Evolutionary conservation across 2,113 vertebrate species (phyloP).

Genomic region (Tor tambroides): DNA sequence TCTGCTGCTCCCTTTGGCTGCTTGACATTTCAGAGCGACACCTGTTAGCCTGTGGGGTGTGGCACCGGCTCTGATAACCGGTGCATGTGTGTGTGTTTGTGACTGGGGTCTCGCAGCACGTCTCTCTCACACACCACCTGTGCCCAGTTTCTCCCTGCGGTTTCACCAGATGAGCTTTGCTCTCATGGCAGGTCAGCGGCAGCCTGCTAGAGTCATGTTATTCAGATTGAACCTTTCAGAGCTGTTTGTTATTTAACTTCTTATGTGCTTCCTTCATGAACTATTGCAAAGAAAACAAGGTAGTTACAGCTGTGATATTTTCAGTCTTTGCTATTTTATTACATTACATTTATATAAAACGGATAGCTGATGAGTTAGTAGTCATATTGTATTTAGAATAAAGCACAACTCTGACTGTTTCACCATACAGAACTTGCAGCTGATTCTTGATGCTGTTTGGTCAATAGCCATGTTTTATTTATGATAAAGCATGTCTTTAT

Average conservation of each 20-base stretch:
- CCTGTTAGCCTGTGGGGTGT: conserved; percentile 53
- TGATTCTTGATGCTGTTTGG: no score
- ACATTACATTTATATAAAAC: not conserved
- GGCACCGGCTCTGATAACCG: conserved; percentile 12
- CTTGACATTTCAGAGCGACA: conserved; percentile 56
- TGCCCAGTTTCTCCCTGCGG: conserved; percentile 48
- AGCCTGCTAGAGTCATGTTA: conserved; percentile 30
- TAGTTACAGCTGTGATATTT: not conserved
- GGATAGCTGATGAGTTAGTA: not conserved
- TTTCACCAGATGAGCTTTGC: conserved; percentile 47
- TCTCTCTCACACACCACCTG: conserved; percentile 58
- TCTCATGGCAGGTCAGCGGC: conserved; percentile 43
- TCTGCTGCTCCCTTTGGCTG: conserved; percentile 25
- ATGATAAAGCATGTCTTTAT: no score
- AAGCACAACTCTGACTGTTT: not conserved
- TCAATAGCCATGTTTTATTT: no score
- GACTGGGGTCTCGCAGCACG: conserved; percentile 50
- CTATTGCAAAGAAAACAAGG: not conserved
- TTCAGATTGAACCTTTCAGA: conserved; percentile 4
- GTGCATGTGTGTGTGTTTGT: conserved; percentile 42
- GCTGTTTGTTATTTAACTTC: conserved; percentile 3
- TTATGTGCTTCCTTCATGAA: not conserved
- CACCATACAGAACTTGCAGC: no score
- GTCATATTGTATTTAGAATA: not conserved
- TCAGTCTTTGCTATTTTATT: not conserved